Conservation (phyloP, 1,140 invertebrate species). For the Rhynchophorus ferrugineus region DNA sequence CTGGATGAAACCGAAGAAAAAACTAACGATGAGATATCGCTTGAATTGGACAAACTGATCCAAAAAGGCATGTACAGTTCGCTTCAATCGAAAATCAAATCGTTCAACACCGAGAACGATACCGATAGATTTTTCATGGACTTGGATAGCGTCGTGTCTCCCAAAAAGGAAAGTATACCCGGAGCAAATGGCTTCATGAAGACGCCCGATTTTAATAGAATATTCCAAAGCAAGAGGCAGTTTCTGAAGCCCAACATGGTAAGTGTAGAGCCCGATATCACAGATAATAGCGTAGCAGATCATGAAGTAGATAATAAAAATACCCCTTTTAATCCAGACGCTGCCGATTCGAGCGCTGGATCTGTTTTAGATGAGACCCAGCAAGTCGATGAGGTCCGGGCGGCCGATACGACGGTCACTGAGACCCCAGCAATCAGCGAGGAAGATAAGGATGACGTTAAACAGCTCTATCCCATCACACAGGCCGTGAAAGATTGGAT, state of each 20-base stretch:
- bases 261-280: slow-evolving; percentile 21
- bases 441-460: slow-evolving; percentile 9
- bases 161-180: slow-evolving; percentile 3
- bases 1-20: slow-evolving; percentile 28
- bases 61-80: slow-evolving; percentile 37
- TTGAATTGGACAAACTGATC: slow-evolving; percentile 38
- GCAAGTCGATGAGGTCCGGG: slow-evolving; percentile 10
- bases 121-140: slow-evolving; percentile 35
- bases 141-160: slow-evolving; percentile 7
- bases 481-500: slow-evolving; percentile 40
- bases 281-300: slow-evolving; percentile 13
- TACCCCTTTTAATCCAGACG: slow-evolving; percentile 18
- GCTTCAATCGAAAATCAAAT: slow-evolving; percentile 35
- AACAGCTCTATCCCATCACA: slow-evolving; percentile 35
- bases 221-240: slow-evolving; percentile 27
- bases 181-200: slow-evolving; percentile 13
- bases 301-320: slow-evolving; percentile 17
- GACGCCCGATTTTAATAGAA: slow-evolving; percentile 28
- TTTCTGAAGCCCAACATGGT: slow-evolving; percentile 28
- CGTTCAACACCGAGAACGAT: slow-evolving; percentile 30
- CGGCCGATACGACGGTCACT: slow-evolving; percentile 1
- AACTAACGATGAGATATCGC: slow-evolving; percentile 38
- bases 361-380: slow-evolving; percentile 28
- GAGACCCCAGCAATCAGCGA: slow-evolving; percentile 10
- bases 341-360: slow-evolving; percentile 27